Percentiles rank a stretch among this genome's conserved stretches.
Evolutionary conservation across 2,113 vertebrate genomes (phyloP).

Genomic region (Dicentrarchus labrax): DNA sequence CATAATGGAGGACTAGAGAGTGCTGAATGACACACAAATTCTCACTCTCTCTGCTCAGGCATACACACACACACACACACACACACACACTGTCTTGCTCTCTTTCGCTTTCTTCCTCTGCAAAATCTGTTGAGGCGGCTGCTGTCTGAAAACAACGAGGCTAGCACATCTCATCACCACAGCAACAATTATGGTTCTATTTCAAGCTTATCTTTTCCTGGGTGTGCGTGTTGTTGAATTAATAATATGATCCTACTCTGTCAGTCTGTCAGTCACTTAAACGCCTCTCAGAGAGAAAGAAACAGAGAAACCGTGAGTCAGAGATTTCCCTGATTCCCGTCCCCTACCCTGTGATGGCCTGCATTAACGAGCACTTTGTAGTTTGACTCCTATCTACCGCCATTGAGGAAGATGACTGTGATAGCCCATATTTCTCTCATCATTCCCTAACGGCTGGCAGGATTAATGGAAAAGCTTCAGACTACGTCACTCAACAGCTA

Average conservation of each 20-base stretch:
- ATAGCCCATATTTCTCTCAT: constrained; percentile 65
- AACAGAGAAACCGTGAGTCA: constrained; percentile 15
- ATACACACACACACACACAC: constrained; percentile 31
- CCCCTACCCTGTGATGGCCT: constrained; percentile 15
- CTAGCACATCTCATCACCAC: constrained; percentile 63
- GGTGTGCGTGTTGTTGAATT: constrained; percentile 47
- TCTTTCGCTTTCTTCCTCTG: constrained; percentile 49
- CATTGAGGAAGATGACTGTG: constrained; percentile 54
- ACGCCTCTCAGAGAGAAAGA: constrained; percentile 28
- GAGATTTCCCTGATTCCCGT: constrained; percentile 41
- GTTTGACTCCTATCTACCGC: constrained; percentile 47
- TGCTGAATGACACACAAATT: constrained; percentile 42
- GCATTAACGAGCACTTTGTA: constrained; percentile 56
- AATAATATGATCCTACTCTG: constrained; percentile 57
- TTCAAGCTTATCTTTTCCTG: constrained; percentile 64
- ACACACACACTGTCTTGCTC: constrained; percentile 31
- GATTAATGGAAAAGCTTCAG: constrained; percentile 60
- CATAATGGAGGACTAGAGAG: constrained; percentile 29
- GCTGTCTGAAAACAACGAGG: constrained; percentile 60
- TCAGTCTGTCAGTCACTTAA: constrained; percentile 65
- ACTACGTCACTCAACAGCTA: constrained; percentile 45
- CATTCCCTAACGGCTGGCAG: constrained; percentile 43
- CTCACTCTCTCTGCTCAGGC: constrained; percentile 26
- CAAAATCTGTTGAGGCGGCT: constrained; percentile 52
- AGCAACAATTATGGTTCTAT: constrained; percentile 74